Conservation (phyloP, 2,888 invertebrate genomes). For the Nemapogon koenigi region DNA sequence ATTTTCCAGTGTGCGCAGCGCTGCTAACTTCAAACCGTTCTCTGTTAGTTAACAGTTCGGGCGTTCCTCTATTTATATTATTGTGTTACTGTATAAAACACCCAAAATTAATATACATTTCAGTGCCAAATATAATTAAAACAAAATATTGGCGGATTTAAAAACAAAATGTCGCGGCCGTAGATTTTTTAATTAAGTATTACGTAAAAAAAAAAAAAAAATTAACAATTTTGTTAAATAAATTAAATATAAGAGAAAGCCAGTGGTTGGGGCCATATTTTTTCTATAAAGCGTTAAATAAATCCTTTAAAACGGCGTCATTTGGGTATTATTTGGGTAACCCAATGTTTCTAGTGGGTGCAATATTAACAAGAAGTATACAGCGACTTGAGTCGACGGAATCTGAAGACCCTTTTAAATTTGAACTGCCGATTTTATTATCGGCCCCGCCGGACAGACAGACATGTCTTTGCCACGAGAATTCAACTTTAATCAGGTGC, state of each 20-base stretch:
- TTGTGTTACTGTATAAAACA: too few relatives aligned
- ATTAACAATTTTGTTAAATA: too few relatives aligned
- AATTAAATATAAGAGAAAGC: background rate
- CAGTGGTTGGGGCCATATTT: conserved; percentile 12
- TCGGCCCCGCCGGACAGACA: conserved; percentile 38
- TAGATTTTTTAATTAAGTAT: too few relatives aligned
- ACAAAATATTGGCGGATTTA: too few relatives aligned
- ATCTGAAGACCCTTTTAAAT: conserved; percentile 44
- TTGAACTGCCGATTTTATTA: conserved; percentile 27
- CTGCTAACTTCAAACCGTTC: too few relatives aligned
- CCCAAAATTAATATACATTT: too few relatives aligned
- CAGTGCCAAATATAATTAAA: too few relatives aligned
- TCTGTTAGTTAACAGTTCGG: too few relatives aligned
- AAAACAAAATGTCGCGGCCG: too few relatives aligned
- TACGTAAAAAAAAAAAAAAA: too few relatives aligned
- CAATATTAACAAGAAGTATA: conserved; percentile 26
- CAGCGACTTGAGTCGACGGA: conserved; percentile 43
- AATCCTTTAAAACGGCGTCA: conserved; percentile 43
- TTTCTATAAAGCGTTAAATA: conserved; percentile 19
- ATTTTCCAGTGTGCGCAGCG: too few relatives aligned
- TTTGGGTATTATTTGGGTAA: conserved; percentile 25
- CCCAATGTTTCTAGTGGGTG: conserved; percentile 48
- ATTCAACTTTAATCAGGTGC: conserved; percentile 66
- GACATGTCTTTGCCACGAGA: conserved; percentile 67
- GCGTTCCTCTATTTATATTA: too few relatives aligned